phyloP scores from a whole-genome alignment of 2,888 invertebrate species.

The Strigamia maritima region DNA sequence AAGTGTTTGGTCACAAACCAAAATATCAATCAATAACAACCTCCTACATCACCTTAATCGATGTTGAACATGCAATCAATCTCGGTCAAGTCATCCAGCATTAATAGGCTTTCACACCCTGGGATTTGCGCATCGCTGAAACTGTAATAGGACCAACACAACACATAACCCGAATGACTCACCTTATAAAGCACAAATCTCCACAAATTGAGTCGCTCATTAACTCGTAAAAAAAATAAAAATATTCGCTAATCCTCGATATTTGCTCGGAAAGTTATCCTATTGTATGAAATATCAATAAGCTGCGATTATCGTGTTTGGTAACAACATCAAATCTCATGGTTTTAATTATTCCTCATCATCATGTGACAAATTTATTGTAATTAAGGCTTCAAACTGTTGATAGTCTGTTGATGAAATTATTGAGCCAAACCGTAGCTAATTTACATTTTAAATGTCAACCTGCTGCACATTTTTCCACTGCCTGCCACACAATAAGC shows the following conservation, averaged over 20 bases:
- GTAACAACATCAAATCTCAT: conserved; percentile 26
- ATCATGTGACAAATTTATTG: conserved; percentile 30
- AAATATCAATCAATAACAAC: conserved; percentile 26
- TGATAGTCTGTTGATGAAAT: conserved; percentile 34
- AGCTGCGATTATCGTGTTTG: not conserved
- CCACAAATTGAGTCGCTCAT: not conserved
- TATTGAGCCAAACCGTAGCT: conserved; percentile 21
- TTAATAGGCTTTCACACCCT: conserved; percentile 26
- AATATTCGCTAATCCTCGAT: not conserved
- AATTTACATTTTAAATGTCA: conserved; percentile 34
- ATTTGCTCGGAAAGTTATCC: not conserved
- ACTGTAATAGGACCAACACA: conserved; percentile 15
- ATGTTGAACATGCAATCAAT: conserved; percentile 31
- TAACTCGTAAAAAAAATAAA: not conserved
- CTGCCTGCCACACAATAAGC: conserved; percentile 5
- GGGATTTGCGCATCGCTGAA: conserved; percentile 27
- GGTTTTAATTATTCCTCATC: conserved; percentile 22
- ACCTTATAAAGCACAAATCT: not conserved
- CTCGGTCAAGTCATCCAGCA: conserved; percentile 32
- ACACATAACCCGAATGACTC: not conserved
- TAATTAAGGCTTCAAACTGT: conserved; percentile 34
- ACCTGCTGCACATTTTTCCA: conserved; percentile 25
- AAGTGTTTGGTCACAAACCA: conserved; percentile 14
- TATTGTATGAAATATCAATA: conserved; percentile 19
- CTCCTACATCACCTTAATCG: conserved; percentile 28